Evolutionary conservation across 1,140 invertebrate genomes (phyloP).

Genomic region (Hypsibius dujardini): DNA sequence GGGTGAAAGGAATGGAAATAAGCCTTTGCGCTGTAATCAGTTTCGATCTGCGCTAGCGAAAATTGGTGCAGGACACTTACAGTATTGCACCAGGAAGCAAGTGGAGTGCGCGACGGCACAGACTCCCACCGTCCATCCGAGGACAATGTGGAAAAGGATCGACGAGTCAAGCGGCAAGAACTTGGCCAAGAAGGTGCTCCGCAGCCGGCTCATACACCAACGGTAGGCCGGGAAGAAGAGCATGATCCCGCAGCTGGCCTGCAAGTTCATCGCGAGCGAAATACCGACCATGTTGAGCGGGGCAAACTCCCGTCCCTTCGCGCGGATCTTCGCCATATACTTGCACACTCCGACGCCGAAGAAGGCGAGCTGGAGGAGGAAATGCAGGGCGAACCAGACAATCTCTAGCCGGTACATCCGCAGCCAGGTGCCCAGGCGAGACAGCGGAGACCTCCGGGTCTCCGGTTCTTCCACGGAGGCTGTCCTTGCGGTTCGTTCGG

Average conservation of each 20-base stretch:
- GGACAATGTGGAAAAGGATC: not conserved
- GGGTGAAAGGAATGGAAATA: too few species aligned
- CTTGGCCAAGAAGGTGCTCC: not conserved
- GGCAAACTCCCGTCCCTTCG: not conserved
- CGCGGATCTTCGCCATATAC: not conserved
- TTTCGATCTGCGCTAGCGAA: too few species aligned
- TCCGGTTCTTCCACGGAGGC: too few species aligned
- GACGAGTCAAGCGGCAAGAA: not conserved
- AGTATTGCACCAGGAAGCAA: not conserved
- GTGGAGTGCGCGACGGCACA: not conserved
- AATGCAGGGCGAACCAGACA: not conserved
- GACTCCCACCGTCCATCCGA: not conserved
- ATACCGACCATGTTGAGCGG: not conserved
- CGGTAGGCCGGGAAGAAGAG: conserved; percentile 1
- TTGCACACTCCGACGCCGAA: not conserved
- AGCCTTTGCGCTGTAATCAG: too few species aligned
- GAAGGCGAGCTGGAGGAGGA: not conserved
- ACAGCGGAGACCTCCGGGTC: too few species aligned
- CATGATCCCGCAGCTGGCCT: not conserved
- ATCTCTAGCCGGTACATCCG: not conserved
- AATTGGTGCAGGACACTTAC: not conserved
- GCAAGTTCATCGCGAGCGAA: not conserved
- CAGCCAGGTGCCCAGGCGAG: too few species aligned
- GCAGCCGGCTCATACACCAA: not conserved
- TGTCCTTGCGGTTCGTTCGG: too few species aligned